These are phyloP conservation scores for Vimba vimba DNA, from an alignment of 2,113 vertebrate species.

Conservation along the genomic window DNA sequence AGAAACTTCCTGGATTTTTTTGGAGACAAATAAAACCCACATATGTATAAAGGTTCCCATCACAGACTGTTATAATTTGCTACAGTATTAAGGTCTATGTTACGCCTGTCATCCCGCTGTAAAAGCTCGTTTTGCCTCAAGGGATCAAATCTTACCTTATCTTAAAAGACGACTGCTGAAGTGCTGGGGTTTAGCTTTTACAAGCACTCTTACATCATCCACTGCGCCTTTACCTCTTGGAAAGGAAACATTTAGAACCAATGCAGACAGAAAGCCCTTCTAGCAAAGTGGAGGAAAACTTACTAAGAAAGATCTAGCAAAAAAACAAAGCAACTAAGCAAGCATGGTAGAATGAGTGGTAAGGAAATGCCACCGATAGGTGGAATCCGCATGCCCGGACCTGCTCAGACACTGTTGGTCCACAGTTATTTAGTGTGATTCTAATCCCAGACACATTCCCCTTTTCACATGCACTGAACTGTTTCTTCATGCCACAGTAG, in stretches of 20 bases:
- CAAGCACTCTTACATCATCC: neutral
- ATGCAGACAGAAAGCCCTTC: slow-evolving; percentile 21
- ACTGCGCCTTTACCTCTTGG: neutral
- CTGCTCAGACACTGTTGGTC: slow-evolving; percentile 31
- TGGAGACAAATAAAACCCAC: neutral
- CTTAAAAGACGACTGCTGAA: slow-evolving; percentile 6
- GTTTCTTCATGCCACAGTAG: neutral
- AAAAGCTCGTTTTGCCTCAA: neutral
- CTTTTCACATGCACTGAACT: slow-evolving; percentile 28
- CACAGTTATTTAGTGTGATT: slow-evolving; percentile 48
- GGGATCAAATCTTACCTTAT: slow-evolving; percentile 30
- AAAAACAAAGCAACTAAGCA: slow-evolving; percentile 26
- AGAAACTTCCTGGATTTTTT: slow-evolving; percentile 14
- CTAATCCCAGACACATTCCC: slow-evolving; percentile 23
- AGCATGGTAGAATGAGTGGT: slow-evolving; percentile 39
- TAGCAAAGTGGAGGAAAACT: slow-evolving; percentile 46
- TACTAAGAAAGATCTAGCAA: slow-evolving; percentile 59
- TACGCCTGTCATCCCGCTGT: neutral
- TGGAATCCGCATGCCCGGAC: slow-evolving; percentile 49
- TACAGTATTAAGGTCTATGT: slow-evolving; percentile 4
- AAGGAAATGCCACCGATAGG: slow-evolving; percentile 42
- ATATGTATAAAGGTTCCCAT: neutral
- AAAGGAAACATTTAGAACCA: slow-evolving; percentile 44
- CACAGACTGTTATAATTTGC: neutral
- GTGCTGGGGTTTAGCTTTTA: slow-evolving; percentile 1